Evolutionary conservation across 2,797 vertebrate species (phyloP).

Genomic region (Falco biarmicus): DNA sequence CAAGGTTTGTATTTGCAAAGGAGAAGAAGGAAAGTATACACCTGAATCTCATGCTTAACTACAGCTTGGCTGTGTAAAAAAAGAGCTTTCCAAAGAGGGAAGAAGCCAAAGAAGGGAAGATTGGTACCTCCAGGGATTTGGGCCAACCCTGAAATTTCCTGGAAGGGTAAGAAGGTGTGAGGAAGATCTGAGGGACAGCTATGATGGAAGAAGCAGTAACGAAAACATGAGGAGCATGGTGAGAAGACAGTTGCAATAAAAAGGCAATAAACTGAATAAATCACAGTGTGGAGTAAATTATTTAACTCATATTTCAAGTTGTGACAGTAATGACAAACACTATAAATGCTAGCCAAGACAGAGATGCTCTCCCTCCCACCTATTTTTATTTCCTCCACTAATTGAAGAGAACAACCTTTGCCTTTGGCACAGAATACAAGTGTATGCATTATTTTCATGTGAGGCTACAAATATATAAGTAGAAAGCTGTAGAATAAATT

Average conservation of each 20-base stretch:
- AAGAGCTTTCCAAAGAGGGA: background rate
- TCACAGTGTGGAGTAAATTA: background rate
- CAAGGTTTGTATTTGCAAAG: background rate
- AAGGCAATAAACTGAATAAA: background rate
- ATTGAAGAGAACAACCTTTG: background rate
- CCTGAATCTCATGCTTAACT: background rate
- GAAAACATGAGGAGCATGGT: background rate
- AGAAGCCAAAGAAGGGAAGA: background rate
- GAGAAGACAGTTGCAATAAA: background rate
- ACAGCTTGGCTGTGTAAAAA: background rate
- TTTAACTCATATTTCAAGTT: conserved; percentile 13
- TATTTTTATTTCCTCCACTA: conserved; percentile 7
- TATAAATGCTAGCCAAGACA: background rate
- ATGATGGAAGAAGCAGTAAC: background rate
- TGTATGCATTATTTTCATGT: background rate
- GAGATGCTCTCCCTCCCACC: background rate
- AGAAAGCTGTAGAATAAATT: conserved; percentile 38
- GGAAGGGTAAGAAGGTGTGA: background rate
- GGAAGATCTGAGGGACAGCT: background rate
- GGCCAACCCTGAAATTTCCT: background rate
- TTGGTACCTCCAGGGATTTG: background rate
- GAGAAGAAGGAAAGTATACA: background rate
- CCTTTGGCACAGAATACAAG: background rate
- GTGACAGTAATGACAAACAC: background rate
- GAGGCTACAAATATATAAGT: background rate